Percentiles rank a stretch among this genome's conserved stretches.
These are phyloP conservation scores for Pristionchus mayeri DNA, from an alignment of 2,888 invertebrate species.

Conservation along the genomic window DNA sequence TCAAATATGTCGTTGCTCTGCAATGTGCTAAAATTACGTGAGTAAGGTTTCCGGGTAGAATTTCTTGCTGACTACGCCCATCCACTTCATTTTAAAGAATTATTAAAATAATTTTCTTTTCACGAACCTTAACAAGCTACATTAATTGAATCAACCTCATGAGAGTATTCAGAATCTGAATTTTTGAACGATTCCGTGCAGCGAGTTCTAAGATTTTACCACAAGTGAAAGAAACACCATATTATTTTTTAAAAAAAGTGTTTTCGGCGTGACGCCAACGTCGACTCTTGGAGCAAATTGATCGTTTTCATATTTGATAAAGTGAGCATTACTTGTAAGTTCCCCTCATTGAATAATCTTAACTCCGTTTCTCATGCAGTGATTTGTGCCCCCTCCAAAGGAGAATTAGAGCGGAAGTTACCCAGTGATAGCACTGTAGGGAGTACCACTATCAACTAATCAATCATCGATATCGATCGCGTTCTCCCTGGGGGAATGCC, in stretches of 20 bases:
- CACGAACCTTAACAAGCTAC: too few relatives aligned
- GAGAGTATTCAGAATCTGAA: too few relatives aligned
- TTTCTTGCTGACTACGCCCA: too few relatives aligned
- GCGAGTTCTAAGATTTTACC: too few relatives aligned
- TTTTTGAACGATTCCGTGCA: too few relatives aligned
- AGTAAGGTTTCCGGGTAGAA: too few relatives aligned
- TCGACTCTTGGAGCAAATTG: neutral
- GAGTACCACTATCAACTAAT: neutral
- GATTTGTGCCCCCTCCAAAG: too few relatives aligned
- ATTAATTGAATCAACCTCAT: too few relatives aligned
- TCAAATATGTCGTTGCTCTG: too few relatives aligned
- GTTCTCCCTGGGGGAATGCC: neutral
- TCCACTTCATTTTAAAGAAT: neutral
- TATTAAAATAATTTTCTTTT: neutral
- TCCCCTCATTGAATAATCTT: neutral
- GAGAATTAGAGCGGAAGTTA: too few relatives aligned
- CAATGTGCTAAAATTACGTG: too few relatives aligned
- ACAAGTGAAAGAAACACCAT: neutral
- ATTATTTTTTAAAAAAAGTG: neutral
- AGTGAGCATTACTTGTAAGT: too few relatives aligned
- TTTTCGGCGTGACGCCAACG: neutral
- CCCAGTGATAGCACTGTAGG: slow-evolving; percentile 1
- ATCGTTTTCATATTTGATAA: neutral
- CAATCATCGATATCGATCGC: slow-evolving; percentile 1
- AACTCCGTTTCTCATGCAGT: neutral